Percentiles rank a stretch among this genome's conserved stretches.
These are phyloP conservation scores for Scaptomyza graminum DNA, from an alignment of 1,140 invertebrate species.

Conservation along the genomic window DNA sequence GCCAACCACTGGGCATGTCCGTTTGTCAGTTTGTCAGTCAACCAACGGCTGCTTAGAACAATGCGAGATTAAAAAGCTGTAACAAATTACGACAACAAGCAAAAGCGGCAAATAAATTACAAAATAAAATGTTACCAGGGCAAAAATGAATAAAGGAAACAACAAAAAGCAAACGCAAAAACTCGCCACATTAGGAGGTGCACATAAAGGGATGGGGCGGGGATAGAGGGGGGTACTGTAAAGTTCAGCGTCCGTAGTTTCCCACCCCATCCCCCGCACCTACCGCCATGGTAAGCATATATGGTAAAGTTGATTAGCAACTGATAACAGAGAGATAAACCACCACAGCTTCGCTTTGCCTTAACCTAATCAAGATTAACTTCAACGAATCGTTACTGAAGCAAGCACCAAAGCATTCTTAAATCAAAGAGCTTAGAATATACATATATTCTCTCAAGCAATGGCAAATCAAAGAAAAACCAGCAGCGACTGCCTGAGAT, in stretches of 20 bases:
- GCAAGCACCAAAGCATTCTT: too few species aligned
- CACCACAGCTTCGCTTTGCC: too few species aligned
- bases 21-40: conserved; percentile 49
- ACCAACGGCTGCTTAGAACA: conserved; percentile 69
- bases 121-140: conserved; percentile 55
- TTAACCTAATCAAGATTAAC: too few species aligned
- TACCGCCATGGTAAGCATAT: background rate
- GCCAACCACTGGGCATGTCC: conserved; percentile 23
- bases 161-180: conserved; percentile 31
- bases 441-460: too few species aligned
- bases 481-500: too few species aligned
- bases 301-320: conserved; percentile 42
- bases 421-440: too few species aligned
- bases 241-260: conserved; percentile 35
- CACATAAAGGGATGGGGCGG: too few species aligned
- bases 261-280: background rate
- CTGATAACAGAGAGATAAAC: background rate
- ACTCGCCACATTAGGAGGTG: background rate
- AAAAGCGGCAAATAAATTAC: conserved; percentile 81
- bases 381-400: too few species aligned
- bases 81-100: conserved; percentile 82
- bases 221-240: background rate
- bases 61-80: conserved; percentile 80
- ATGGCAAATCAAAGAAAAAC: too few species aligned
- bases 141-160: conserved; percentile 13